phyloP scores from a whole-genome alignment of 1,140 invertebrate genomes.

The Zaprionus ghesquierei region DNA sequence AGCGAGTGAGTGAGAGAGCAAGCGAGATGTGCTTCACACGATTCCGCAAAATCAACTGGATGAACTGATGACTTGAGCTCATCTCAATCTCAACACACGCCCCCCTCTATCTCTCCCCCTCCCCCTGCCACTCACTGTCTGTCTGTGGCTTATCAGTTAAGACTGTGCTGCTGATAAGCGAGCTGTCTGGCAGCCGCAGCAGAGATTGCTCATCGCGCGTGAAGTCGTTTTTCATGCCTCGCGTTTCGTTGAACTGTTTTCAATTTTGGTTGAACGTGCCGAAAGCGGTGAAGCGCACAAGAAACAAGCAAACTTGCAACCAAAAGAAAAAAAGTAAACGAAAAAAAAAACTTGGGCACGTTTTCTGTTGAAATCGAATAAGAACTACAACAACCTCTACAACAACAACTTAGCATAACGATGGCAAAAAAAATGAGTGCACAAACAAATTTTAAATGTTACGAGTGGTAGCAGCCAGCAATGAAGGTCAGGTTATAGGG shows the following conservation, averaged over 20 bases:
- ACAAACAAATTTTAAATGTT: slow-evolving; percentile 77
- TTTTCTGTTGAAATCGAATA: slow-evolving; percentile 75
- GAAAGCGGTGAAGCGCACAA: slow-evolving; percentile 28
- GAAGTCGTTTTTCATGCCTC: slow-evolving; percentile 19
- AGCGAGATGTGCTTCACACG: slow-evolving; percentile 4
- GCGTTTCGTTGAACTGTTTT: slow-evolving; percentile 60
- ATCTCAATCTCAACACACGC: neutral
- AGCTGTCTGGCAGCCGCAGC: neutral
- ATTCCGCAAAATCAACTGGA: slow-evolving; percentile 11
- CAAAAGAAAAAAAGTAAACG: slow-evolving; percentile 2
- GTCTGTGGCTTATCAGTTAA: neutral
- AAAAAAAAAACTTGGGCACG: slow-evolving; percentile 56
- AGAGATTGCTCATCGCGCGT: neutral
- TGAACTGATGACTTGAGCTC: slow-evolving; percentile 14
- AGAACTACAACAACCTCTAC: slow-evolving; percentile 43
- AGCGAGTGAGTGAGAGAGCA: neutral
- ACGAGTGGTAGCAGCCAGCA: slow-evolving; percentile 53
- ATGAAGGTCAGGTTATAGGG: slow-evolving; percentile 69
- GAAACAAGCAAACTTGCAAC: slow-evolving; percentile 1
- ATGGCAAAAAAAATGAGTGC: slow-evolving; percentile 30
- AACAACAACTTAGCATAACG: slow-evolving; percentile 5
- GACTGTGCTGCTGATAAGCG: slow-evolving; percentile 10
- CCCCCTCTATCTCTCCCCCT: neutral
- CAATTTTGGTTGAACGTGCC: slow-evolving; percentile 71
- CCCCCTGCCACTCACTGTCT: neutral